A percentile compares a stretch with the other conserved stretches of the same genome.
These are phyloP conservation scores for Prinia subflava DNA, from an alignment of 2,113 vertebrate genomes.

Conservation along the genomic window DNA sequence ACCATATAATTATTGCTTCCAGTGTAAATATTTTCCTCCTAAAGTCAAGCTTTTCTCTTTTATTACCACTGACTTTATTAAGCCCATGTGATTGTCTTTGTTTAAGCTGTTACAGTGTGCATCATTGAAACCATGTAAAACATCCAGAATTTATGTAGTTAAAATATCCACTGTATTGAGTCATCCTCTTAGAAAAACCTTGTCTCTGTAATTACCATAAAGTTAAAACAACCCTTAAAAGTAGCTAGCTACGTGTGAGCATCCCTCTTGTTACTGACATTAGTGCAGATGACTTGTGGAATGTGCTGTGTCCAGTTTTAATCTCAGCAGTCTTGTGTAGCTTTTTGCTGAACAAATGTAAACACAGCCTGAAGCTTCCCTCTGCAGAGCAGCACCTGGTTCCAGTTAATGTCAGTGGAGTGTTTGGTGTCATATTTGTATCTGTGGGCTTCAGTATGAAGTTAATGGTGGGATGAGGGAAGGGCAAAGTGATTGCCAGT, in stretches of 20 bases:
- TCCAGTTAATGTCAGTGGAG: background rate
- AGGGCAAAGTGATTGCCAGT: background rate
- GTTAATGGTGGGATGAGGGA: background rate
- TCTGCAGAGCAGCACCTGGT: background rate
- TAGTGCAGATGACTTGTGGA: background rate
- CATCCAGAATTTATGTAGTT: background rate
- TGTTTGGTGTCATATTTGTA: background rate
- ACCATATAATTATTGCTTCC: conserved; percentile 46
- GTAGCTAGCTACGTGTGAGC: background rate
- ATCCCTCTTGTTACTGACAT: background rate
- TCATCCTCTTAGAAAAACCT: conserved; percentile 1
- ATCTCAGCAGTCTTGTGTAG: background rate
- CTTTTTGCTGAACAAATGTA: background rate
- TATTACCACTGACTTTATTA: conserved; percentile 60
- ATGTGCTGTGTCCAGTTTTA: background rate
- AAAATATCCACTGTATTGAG: conserved; percentile 1
- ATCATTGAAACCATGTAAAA: conserved; percentile 26
- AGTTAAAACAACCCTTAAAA: background rate
- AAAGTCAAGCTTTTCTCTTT: conserved; percentile 54
- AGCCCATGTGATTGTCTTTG: conserved; percentile 53
- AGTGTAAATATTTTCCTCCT: conserved; percentile 64
- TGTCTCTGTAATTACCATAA: background rate
- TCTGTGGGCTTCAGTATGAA: background rate
- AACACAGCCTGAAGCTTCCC: background rate
- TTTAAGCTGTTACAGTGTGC: background rate